Conservation (phyloP, 2,888 invertebrate genomes). For the Acronicta leporina region DNA sequence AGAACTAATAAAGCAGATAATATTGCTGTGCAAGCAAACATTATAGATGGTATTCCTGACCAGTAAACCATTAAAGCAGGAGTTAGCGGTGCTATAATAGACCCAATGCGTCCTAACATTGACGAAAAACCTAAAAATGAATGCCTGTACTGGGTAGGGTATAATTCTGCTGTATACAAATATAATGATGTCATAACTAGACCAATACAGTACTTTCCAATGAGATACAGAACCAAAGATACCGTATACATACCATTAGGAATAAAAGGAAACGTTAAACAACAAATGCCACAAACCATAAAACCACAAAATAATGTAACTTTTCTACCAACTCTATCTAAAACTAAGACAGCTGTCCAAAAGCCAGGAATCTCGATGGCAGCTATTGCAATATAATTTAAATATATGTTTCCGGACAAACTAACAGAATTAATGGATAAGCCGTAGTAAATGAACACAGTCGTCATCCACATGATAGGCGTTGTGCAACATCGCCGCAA, state of each 20-base stretch:
- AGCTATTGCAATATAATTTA: constrained; percentile 92
- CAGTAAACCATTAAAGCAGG: constrained; percentile 89
- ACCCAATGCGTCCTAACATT: constrained; percentile 92
- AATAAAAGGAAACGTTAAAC: constrained; percentile 86
- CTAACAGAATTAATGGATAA: constrained; percentile 93
- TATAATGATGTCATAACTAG: constrained; percentile 91
- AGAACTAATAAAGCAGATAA: constrained; percentile 76
- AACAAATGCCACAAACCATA: constrained; percentile 84
- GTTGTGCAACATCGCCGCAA: constrained; percentile 90
- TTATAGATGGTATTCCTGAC: constrained; percentile 79
- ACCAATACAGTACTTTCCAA: constrained; percentile 91
- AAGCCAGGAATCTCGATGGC: constrained; percentile 93
- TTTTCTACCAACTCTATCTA: constrained; percentile 90
- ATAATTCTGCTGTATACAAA: constrained; percentile 92
- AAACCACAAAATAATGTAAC: constrained; percentile 76
- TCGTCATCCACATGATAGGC: constrained; percentile 94
- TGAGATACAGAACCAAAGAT: constrained; percentile 85
- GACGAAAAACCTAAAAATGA: constrained; percentile 91
- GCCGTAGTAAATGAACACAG: constrained; percentile 94
- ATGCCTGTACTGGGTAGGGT: constrained; percentile 92
- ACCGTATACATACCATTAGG: constrained; percentile 71
- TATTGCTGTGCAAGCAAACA: constrained; percentile 79
- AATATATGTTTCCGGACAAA: constrained; percentile 92
- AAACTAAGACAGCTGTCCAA: constrained; percentile 89
- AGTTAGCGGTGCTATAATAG: constrained; percentile 91